Base-by-base conservation (phyloP, 2,797 vertebrate genomes). In the Epinephelus malabaricus region DNA sequence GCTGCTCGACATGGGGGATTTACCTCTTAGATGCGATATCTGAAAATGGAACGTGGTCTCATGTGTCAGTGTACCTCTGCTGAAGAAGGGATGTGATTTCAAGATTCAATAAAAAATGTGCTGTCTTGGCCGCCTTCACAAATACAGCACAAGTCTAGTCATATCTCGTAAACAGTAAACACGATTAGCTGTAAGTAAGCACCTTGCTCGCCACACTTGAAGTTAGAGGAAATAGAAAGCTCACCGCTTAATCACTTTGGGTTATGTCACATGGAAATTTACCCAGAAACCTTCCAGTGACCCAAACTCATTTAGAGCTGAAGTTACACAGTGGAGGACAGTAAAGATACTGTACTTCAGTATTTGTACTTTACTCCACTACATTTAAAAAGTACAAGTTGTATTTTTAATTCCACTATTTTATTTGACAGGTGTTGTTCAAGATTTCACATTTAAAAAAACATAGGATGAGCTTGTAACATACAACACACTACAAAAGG, bases 181-280 rank as follows among this genome's bases (percentile, higher is more conserved):
- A 43, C 73, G 71, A 88, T 88, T 80, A 86, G 45, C 46, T 58
- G 27, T 15, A 58, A 38, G 23, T 72, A 72, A 77, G 64, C 30
- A 17, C 55, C 18, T 4, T 51, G 58, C n/a, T 62, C 27, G 6
- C 21, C 55, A 49, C 56, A 70, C 23, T 76, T 56, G 23, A 40
- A 66, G 67, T 50, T 19, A n/a, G n/a, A 67, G 11, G 54, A 68
- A 72, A 50, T 21, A 30, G 46, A 54, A 65, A 74, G 69, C 17
- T 66, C 69, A 58, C 18, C 6, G 12, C 14, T 3, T 71, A 79
- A 80, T 76, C 43, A 1, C 68, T 66, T 66, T 18, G 27, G 0
- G 0, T 53, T 40, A 40, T 12, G 56, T 63, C 51, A 62, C 47
- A 23, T 30, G 25, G 14, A 46, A 34, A 51, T 45, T 60, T 53